Percentiles rank a stretch among this genome's conserved stretches.
Conservation (phyloP, 2,888 invertebrate species). For the Escarpia spicata region DNA sequence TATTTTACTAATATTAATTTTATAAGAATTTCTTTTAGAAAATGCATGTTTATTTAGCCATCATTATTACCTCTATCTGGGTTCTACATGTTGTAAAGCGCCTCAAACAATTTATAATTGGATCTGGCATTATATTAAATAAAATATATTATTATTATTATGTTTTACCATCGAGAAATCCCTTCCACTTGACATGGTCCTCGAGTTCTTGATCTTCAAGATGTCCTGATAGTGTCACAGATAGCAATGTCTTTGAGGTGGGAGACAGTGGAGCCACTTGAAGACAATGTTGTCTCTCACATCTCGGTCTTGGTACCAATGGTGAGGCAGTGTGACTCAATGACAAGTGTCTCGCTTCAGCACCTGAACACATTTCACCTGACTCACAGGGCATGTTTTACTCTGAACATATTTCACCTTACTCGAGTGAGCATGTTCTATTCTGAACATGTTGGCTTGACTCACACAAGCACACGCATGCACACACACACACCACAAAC, state of each 20-base stretch:
- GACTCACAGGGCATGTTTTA: not conserved
- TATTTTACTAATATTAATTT: too few species aligned
- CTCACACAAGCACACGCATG: too few species aligned
- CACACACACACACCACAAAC: not conserved
- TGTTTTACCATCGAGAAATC: not conserved
- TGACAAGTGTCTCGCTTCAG: not conserved
- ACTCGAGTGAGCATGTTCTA: not conserved
- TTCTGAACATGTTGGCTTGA: not conserved
- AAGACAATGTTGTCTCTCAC: constrained; percentile 6
- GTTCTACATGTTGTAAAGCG: too few species aligned
- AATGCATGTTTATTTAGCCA: too few species aligned
- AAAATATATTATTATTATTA: too few species aligned
- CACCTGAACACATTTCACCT: not conserved
- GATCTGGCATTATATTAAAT: too few species aligned
- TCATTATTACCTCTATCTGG: too few species aligned
- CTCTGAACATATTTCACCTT: not conserved
- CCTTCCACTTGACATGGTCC: constrained; percentile 4
- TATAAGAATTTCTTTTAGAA: too few species aligned
- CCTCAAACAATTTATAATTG: too few species aligned
- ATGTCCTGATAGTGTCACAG: not conserved
- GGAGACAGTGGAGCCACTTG: not conserved
- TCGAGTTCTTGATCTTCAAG: not conserved
- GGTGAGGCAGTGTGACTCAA: not conserved
- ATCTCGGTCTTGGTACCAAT: not conserved
- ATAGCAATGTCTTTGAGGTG: not conserved